Evolutionary conservation across 2,797 vertebrate genomes (phyloP).

Genomic region (Siniperca obscura): DNA sequence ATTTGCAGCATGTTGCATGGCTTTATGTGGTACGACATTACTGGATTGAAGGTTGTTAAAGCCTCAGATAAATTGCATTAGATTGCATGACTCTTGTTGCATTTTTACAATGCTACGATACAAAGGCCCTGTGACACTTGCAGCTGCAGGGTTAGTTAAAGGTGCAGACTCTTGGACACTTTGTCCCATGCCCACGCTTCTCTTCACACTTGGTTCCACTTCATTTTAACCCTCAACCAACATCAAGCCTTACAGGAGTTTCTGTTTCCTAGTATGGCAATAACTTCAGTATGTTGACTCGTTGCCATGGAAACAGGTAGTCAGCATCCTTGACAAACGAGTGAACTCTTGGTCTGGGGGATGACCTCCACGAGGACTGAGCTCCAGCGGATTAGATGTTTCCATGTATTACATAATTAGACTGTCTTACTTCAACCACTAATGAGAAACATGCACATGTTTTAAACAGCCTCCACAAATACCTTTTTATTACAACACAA

Average conservation of each 20-base stretch:
- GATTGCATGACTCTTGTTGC: background rate
- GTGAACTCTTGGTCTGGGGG: constrained; percentile 47
- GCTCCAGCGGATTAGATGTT: constrained; percentile 63
- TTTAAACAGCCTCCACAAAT: constrained; percentile 1
- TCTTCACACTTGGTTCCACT: constrained; percentile 77
- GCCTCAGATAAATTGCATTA: background rate
- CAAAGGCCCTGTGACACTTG: background rate
- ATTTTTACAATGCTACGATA: background rate
- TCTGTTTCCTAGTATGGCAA: constrained; percentile 77
- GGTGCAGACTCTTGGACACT: constrained; percentile 17
- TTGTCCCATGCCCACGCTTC: constrained; percentile 21
- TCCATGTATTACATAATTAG: constrained; percentile 59
- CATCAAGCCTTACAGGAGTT: constrained; percentile 44
- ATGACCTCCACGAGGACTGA: constrained; percentile 52
- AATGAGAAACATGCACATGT: constrained; percentile 13
- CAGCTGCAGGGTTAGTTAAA: constrained; percentile 25
- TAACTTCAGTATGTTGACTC: constrained; percentile 48
- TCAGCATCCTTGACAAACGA: constrained; percentile 57
- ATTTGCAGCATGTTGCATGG: background rate
- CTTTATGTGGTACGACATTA: background rate
- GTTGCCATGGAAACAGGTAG: constrained; percentile 65
- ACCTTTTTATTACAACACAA: background rate
- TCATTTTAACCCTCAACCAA: constrained; percentile 47
- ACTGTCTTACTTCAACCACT: constrained; percentile 12
- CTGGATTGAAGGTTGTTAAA: background rate